These are phyloP conservation scores for Unio pictorum DNA, from an alignment of 2,888 invertebrate genomes.

Conservation along the genomic window DNA sequence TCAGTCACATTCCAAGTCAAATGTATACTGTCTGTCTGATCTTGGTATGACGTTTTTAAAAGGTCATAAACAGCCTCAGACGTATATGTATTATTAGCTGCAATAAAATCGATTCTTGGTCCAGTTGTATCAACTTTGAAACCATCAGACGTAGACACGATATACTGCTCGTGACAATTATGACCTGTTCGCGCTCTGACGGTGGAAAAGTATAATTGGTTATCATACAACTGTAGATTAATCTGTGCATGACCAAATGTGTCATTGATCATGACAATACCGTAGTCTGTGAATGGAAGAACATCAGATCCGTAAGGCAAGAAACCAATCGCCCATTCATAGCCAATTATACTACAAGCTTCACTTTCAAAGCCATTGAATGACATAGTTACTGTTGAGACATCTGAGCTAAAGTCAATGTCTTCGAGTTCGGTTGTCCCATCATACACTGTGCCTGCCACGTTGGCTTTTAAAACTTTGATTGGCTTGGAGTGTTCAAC, in stretches of 20 bases:
- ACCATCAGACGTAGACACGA: constrained; percentile 53
- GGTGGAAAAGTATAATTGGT: constrained; percentile 40
- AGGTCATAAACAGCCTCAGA: constrained; percentile 4
- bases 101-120: constrained; percentile 26
- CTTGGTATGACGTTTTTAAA: constrained; percentile 23
- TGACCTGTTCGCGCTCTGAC: constrained; percentile 50
- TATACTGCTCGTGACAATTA: constrained; percentile 42
- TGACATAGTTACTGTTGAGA: constrained; percentile 45
- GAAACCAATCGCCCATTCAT: constrained; percentile 55
- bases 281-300: constrained; percentile 46
- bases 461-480: constrained; percentile 36
- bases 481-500: constrained; percentile 29
- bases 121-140: constrained; percentile 37
- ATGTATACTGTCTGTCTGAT: constrained; percentile 19
- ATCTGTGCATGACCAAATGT: constrained; percentile 47
- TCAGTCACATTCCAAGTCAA: constrained; percentile 29
- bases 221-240: constrained; percentile 41
- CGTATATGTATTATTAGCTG: constrained; percentile 13
- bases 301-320: constrained; percentile 46
- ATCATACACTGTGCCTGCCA: constrained; percentile 49
- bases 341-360: constrained; percentile 47
- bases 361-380: constrained; percentile 56
- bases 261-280: constrained; percentile 46
- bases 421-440: constrained; percentile 38
- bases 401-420: constrained; percentile 39